A percentile compares a stretch with the other conserved stretches of the same genome.
These are phyloP conservation scores for Scotopteryx bipunctaria DNA, from an alignment of 2,888 invertebrate species.

Conservation along the genomic window DNA sequence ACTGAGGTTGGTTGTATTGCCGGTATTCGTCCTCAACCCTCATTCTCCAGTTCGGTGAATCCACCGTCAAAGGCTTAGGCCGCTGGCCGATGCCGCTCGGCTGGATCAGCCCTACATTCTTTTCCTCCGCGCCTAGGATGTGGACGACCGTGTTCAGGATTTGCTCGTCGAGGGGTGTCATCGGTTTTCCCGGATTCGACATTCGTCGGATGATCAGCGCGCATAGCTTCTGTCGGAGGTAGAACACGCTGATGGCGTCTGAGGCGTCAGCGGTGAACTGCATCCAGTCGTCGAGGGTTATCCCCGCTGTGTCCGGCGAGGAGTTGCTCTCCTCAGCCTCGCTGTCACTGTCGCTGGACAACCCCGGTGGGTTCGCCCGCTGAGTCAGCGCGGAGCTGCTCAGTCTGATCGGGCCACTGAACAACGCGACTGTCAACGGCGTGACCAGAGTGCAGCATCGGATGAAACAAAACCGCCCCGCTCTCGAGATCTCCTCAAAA, in stretches of 20 bases:
- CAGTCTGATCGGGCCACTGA: slow-evolving; percentile 88
- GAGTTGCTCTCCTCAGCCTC: slow-evolving; percentile 69
- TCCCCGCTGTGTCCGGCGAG: slow-evolving; percentile 64
- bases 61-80: slow-evolving; percentile 86
- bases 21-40: slow-evolving; percentile 49
- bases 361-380: slow-evolving; percentile 70
- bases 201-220: slow-evolving; percentile 86
- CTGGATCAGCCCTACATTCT: slow-evolving; percentile 86
- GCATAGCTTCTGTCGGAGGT: slow-evolving; percentile 89
- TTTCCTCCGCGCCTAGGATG: slow-evolving; percentile 88
- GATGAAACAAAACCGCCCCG: slow-evolving; percentile 87
- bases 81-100: slow-evolving; percentile 90
- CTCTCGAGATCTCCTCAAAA: slow-evolving; percentile 92
- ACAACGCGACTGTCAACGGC: slow-evolving; percentile 90
- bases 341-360: slow-evolving; percentile 76
- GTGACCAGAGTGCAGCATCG: slow-evolving; percentile 92
- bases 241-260: slow-evolving; percentile 85
- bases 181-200: slow-evolving; percentile 82
- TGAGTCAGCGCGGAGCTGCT: slow-evolving; percentile 52
- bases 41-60: slow-evolving; percentile 76
- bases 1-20: slow-evolving; percentile 56
- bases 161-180: slow-evolving; percentile 85
- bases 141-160: slow-evolving; percentile 86
- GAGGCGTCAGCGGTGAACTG: slow-evolving; percentile 87
- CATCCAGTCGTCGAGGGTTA: slow-evolving; percentile 90